phyloP scores from a whole-genome alignment of 2,113 vertebrate species.

The Cyanoderma ruficeps region DNA sequence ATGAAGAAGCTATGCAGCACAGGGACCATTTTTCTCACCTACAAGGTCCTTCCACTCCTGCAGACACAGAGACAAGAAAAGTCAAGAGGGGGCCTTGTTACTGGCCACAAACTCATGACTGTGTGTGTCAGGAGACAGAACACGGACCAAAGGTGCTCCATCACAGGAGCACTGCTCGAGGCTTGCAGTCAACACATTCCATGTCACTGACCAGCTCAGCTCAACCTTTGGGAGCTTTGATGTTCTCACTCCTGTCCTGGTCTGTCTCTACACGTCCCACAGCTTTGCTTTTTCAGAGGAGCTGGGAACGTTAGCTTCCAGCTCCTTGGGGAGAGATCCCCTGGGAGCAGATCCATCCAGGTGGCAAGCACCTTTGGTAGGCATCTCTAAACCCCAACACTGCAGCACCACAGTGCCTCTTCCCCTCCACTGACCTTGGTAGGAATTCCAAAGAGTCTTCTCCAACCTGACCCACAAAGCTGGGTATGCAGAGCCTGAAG shows the following conservation, averaged over 20 bases:
- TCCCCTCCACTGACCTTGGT: rapidly evolving
- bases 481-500: not conserved
- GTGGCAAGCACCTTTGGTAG: not conserved
- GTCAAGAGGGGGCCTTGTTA: not conserved
- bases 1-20: not conserved
- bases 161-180: rapidly evolving
- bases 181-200: not conserved
- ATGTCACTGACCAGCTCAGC: not conserved
- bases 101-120: not conserved
- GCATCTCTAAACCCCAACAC: not conserved
- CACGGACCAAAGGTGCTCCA: not conserved
- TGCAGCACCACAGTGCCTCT: rapidly evolving
- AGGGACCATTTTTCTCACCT: not conserved
- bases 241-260: not conserved
- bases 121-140: not conserved
- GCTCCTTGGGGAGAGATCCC: not conserved
- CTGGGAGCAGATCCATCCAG: not conserved
- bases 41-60: not conserved
- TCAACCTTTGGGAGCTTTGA: not conserved
- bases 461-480: not conserved
- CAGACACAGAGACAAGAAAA: not conserved
- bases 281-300: not conserved
- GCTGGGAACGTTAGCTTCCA: not conserved
- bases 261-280: not conserved
- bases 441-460: not conserved